phyloP scores from a whole-genome alignment of 1,140 invertebrate genomes.

The Hyles vespertilio region DNA sequence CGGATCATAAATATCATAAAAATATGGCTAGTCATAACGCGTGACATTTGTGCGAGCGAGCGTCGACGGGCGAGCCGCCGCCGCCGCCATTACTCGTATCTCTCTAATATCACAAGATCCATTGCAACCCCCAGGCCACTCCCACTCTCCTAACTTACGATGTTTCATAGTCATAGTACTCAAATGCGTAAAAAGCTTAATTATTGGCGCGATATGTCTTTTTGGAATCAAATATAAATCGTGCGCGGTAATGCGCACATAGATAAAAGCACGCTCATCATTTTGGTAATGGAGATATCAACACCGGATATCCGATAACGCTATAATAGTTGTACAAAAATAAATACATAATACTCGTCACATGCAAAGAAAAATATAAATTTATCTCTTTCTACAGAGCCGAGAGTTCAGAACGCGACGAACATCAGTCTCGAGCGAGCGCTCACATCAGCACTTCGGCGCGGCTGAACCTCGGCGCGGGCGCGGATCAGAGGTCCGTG shows the following conservation, averaged over 20 bases:
- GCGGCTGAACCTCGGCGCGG: constrained; percentile 26
- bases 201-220: constrained; percentile 56
- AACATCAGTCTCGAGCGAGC: constrained; percentile 23
- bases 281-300: constrained; percentile 3
- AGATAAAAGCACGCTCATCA: neutral
- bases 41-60: constrained; percentile 59
- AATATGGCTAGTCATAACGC: constrained; percentile 66
- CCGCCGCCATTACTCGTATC: constrained; percentile 29
- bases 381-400: constrained; percentile 14
- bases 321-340: constrained; percentile 24
- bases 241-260: no score
- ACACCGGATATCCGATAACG: constrained; percentile 10
- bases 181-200: constrained; percentile 43
- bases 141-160: constrained; percentile 22
- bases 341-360: constrained; percentile 32
- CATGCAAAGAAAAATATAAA: constrained; percentile 25
- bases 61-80: constrained; percentile 15
- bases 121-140: constrained; percentile 50
- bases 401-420: constrained; percentile 5
- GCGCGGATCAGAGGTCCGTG: constrained; percentile 41
- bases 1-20: constrained; percentile 59
- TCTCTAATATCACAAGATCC: constrained; percentile 67
- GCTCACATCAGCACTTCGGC: constrained; percentile 5
- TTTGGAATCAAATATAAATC: constrained; percentile 14
- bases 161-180: constrained; percentile 14